Base-by-base conservation (phyloP, 2,888 invertebrate genomes). In the Galerucella pusilla region DNA sequence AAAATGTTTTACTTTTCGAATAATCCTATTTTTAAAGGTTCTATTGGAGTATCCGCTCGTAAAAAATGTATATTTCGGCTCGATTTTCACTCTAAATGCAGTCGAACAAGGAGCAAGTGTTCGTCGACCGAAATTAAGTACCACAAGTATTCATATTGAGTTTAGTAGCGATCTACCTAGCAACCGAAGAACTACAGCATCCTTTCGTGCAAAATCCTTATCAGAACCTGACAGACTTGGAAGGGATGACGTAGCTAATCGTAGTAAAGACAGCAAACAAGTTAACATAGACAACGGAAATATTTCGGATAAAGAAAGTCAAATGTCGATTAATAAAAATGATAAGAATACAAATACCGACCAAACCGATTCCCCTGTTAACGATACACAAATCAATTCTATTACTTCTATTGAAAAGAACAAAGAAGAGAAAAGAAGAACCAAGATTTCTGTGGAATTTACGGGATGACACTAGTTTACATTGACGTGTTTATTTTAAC, bases 31-130 rank as follows among this genome's bases (percentile, higher is more conserved):
- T n/a, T 78, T 78, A 45, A 52, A 83, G 82, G 93, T 96, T 14
- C 89, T 98, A 72, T 91, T 92, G 0, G 98, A 98, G 88, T 98
- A 96, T 87, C 98, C 98, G 4, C 95, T 98, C 0, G 93, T 98
- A 66, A 98, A 99, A 86, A 98, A 99, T 87, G 93, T 97, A 60
- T 88, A 96, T 68, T 99, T 99, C 89, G 98, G 98, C 14, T 95
- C 95, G 0, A 88, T 98, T 25, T 90, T 98, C 80, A 92, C 95
- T 1, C 92, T 96, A 75, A 91, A 92, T 77, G 87, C 90, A 7
- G 83, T 83, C 9, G 83, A 84, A 74, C 77, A 79, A 52, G 80
- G 79, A 6, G 68, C 82, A 14, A 82, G 80, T 68, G 74, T 81
- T 25, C 73, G 83, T 35, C 74, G 78, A 45, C 80, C 81, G 12